These are phyloP conservation scores for Monodelphis domestica DNA, from an alignment of 2,797 vertebrate species.

Conservation along the genomic window DNA sequence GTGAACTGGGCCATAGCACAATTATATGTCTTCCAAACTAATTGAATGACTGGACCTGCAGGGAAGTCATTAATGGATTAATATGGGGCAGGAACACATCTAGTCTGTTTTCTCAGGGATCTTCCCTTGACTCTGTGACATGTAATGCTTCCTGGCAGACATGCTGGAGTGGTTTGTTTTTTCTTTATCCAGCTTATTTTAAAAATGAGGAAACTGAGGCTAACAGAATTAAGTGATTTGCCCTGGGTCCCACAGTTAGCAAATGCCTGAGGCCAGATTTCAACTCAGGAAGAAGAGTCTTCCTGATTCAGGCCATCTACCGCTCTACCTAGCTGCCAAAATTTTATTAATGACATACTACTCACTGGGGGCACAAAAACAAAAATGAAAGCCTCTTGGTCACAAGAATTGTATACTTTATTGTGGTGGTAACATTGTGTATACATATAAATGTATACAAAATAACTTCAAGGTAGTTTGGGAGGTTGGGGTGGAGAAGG, in stretches of 20 bases:
- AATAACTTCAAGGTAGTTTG: background rate
- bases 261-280: too few relatives aligned
- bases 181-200: too few relatives aligned
- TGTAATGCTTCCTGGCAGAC: background rate
- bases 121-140: background rate
- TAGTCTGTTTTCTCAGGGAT: background rate
- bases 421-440: background rate
- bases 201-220: too few relatives aligned
- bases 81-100: background rate
- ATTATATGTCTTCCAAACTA: background rate
- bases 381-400: background rate
- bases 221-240: too few relatives aligned
- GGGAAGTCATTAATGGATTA: background rate
- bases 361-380: background rate
- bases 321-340: too few relatives aligned
- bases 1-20: background rate
- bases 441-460: background rate
- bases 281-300: too few relatives aligned
- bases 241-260: too few relatives aligned
- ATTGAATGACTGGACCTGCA: background rate
- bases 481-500: background rate
- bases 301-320: too few relatives aligned
- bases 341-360: background rate
- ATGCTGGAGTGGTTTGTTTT: too few relatives aligned
- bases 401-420: background rate